Percentiles rank a stretch among this genome's conserved stretches.
phyloP scores from a whole-genome alignment of 1,140 invertebrate species.

The Hyphantria cunea region DNA sequence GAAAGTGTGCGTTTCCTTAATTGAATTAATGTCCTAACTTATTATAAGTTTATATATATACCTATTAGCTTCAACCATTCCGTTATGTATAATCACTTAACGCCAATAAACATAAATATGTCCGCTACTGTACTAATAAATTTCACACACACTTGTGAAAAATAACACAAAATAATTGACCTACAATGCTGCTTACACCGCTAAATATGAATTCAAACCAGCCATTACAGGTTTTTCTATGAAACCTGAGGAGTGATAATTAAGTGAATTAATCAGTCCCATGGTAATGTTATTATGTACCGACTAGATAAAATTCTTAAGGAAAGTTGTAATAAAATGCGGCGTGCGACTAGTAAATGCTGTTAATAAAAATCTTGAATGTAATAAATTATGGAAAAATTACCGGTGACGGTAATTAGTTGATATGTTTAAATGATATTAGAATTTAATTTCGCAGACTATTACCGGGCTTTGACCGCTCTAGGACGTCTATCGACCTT shows the following conservation, averaged over 20 bases:
- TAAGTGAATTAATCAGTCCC: conserved; percentile 27
- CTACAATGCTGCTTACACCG: background rate
- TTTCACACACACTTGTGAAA: background rate
- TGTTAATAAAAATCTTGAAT: conserved; percentile 5
- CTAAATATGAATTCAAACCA: conserved; percentile 4
- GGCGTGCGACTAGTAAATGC: conserved; percentile 2
- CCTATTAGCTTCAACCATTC: background rate
- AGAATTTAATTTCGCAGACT: too few relatives aligned
- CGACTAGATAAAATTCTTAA: conserved; percentile 15
- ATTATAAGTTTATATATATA: background rate
- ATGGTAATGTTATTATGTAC: conserved; percentile 26
- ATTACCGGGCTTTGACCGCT: conserved; percentile 5
- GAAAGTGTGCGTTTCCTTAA: background rate
- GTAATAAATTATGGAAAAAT: conserved; percentile 8
- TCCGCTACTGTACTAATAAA: background rate
- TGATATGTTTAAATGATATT: background rate
- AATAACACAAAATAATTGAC: conserved; percentile 1
- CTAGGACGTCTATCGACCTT: conserved; percentile 20
- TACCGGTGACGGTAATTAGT: conserved; percentile 6
- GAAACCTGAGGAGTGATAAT: conserved; percentile 13
- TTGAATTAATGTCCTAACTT: background rate
- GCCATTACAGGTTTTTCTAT: conserved; percentile 4
- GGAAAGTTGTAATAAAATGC: conserved; percentile 22
- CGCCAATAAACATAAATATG: background rate
- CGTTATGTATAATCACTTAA: background rate